Conservation (phyloP, 2,888 invertebrate species). For the Tiliacea aurago region DNA sequence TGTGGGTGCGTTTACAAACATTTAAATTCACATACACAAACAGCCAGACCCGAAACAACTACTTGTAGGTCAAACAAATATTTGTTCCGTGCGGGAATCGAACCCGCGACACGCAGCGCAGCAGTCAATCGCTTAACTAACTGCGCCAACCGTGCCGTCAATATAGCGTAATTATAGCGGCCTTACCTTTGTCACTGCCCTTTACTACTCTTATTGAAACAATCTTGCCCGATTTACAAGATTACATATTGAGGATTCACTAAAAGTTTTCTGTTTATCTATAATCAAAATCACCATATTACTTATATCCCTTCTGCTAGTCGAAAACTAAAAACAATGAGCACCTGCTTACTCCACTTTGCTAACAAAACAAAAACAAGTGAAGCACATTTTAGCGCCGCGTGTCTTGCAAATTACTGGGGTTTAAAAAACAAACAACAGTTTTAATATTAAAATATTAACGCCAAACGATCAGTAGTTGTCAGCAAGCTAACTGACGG, state of each 20-base stretch:
- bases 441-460: conserved; percentile 50
- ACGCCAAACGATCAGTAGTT: conserved; percentile 44
- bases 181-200: background rate
- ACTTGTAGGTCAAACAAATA: no score
- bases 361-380: conserved; percentile 3
- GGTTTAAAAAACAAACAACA: conserved; percentile 40
- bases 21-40: no score
- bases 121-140: no score
- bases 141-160: no score
- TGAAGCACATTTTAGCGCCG: conserved; percentile 15
- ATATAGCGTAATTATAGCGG: background rate
- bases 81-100: no score
- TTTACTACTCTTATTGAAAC: background rate
- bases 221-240: no score
- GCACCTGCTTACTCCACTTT: conserved; percentile 1
- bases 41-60: no score
- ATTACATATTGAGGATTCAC: no score
- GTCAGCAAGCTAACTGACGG: conserved; percentile 42
- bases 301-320: background rate
- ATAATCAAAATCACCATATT: background rate
- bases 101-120: no score
- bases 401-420: conserved; percentile 37
- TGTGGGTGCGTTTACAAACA: no score
- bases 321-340: background rate
- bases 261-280: background rate